Evolutionary conservation across 2,113 vertebrate species (phyloP), one percentile per base, ranked within the genome.

Genomic region (Saccopteryx bilineata): DNA sequence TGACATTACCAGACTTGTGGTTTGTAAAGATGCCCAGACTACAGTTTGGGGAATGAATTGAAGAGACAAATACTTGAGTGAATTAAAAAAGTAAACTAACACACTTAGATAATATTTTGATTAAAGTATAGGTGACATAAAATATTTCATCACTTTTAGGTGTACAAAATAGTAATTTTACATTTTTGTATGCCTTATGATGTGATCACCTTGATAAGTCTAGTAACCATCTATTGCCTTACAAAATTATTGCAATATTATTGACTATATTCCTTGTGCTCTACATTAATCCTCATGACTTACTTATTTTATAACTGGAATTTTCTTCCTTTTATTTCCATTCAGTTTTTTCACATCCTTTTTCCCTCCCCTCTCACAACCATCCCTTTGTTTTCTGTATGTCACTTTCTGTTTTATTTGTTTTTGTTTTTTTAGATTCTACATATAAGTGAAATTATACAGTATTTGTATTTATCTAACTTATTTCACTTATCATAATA

Each of bases 1-100:
- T 88, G 65, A 85, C 13, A 88, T 85, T 61, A 24, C 66, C 54
- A 92, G 61, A 90, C 26, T 87, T 61, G 23, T 89, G 54, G 86
- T 94, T 79, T 65, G 1, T 83, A 76, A 65, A 92, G 46, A 58
- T 81, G 66, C 33, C 81, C 46, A 56, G 14, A 26, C 58, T 79
- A 18, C 61, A 89, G 1, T 63, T 85, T 75, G 15, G 48, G 89
- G 28, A 86, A 54, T 69, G 48, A 21, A 88, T 19, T 48, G 52
- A 80, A 89, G 19, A 95, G 24, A 63, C 14, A 91, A 88, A 68
- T 89, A 68, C 75, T 85, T 79, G 48, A 83, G 23, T 31, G 2
- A 61, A 91, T 63, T 84, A 89, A 31, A 52, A 81, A 78, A 82
- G 7, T 75, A 10, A 95, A 74, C 52, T 69, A 63, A 82, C 10